A percentile compares a stretch with the other conserved stretches of the same genome.
These are phyloP conservation scores for Melanogrammus aeglefinus DNA, from an alignment of 2,797 vertebrate genomes.

Conservation along the genomic window DNA sequence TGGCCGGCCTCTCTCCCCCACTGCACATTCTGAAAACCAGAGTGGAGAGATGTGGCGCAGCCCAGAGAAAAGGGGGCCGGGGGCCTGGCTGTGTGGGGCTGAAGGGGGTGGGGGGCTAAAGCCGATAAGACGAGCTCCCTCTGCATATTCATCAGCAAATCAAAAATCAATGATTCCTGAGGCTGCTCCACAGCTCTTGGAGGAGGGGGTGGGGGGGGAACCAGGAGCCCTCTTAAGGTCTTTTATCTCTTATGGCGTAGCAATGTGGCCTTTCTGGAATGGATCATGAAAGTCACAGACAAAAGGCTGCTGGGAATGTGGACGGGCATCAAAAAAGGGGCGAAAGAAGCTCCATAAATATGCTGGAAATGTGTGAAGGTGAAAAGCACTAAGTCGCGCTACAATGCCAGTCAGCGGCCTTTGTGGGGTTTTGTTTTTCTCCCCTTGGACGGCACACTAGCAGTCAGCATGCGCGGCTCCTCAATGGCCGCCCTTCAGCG, in stretches of 20 bases:
- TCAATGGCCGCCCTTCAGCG: conserved; percentile 32
- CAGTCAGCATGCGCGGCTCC: conserved; percentile 44
- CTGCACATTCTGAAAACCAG: conserved; percentile 77
- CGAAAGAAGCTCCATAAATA: conserved; percentile 52
- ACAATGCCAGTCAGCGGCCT: conserved; percentile 48
- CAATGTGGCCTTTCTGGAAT: conserved; percentile 1
- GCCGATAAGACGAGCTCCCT: conserved; percentile 55
- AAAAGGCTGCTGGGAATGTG: neutral
- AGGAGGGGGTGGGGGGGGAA: conserved; percentile 73
- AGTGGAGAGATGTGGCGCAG: conserved; percentile 36
- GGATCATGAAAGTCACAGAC: neutral
- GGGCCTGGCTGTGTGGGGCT: conserved; percentile 25
- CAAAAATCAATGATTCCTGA: conserved; percentile 75
- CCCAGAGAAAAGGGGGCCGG: conserved; percentile 48
- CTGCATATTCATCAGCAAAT: conserved; percentile 84
- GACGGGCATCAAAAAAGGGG: neutral
- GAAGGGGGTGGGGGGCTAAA: neutral
- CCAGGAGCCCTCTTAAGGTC: conserved; percentile 59
- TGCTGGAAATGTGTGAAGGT: conserved; percentile 61
- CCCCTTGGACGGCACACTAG: conserved; percentile 25
- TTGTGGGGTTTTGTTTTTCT: conserved; percentile 30
- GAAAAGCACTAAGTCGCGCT: conserved; percentile 29
- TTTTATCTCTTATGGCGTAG: conserved; percentile 15
- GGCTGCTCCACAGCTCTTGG: conserved; percentile 29
- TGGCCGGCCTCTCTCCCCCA: conserved; percentile 76